phyloP scores from a whole-genome alignment of 2,113 vertebrate genomes.

The Pteronura brasiliensis region DNA sequence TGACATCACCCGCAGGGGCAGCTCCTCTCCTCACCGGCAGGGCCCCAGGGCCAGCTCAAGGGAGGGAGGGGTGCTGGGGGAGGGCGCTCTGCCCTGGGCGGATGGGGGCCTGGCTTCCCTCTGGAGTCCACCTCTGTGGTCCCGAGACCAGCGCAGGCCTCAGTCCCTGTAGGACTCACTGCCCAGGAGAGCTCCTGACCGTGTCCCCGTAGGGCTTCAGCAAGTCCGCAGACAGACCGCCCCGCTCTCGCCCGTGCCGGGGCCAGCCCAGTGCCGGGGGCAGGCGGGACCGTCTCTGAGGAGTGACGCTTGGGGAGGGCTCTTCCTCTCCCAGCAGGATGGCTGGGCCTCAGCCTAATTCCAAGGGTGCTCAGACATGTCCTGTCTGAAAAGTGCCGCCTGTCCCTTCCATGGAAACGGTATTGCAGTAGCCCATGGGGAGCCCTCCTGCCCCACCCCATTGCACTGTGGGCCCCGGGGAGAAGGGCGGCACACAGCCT shows the following conservation, averaged over 20 bases:
- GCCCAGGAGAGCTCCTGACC: neutral
- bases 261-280: neutral
- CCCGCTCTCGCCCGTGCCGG: rapidly evolving
- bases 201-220: neutral
- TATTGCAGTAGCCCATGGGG: rapidly evolving
- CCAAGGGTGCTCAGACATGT: neutral
- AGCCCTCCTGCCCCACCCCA: no score
- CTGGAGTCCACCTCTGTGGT: neutral
- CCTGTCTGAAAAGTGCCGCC: neutral
- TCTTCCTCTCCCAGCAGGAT: neutral
- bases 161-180: neutral
- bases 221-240: neutral
- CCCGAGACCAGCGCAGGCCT: neutral
- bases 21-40: neutral
- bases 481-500: neutral
- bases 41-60: no score
- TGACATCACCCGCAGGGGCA: no score
- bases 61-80: neutral
- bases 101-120: no score
- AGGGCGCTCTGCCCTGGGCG: neutral
- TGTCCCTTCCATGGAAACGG: neutral
- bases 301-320: rapidly evolving
- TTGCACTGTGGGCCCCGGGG: neutral
- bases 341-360: neutral
- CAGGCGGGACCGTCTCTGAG: neutral